Conservation (phyloP, 2,113 vertebrate species). For the Eulemur rufifrons region DNA sequence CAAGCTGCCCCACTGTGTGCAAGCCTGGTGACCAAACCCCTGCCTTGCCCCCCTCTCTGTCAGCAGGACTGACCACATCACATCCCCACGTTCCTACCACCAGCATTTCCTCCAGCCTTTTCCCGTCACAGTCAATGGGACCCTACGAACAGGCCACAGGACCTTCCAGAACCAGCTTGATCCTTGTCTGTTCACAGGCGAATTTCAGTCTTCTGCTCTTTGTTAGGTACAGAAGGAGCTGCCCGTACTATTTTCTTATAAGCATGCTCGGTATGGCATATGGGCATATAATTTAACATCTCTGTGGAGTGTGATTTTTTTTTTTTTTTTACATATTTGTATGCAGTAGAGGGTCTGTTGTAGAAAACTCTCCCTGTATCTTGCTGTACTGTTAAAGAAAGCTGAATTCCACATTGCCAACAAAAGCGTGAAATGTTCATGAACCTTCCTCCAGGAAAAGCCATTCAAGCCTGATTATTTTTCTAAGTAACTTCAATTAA, state of each 20-base stretch:
- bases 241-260: slow-evolving; percentile 82
- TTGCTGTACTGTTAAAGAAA: slow-evolving; percentile 81
- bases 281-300: slow-evolving; percentile 81
- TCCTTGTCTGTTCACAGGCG: slow-evolving; percentile 58
- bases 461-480: slow-evolving; percentile 90
- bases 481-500: slow-evolving; percentile 91
- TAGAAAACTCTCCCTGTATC: slow-evolving; percentile 82
- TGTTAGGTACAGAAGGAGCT: slow-evolving; percentile 82
- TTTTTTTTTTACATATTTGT: slow-evolving; percentile 82
- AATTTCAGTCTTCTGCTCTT: slow-evolving; percentile 74
- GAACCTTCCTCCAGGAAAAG: slow-evolving; percentile 85
- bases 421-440: slow-evolving; percentile 83
- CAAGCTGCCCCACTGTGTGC: not conserved
- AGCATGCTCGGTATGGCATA: slow-evolving; percentile 83
- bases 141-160: slow-evolving; percentile 49
- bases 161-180: slow-evolving; percentile 68
- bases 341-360: slow-evolving; percentile 83
- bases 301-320: slow-evolving; percentile 79
- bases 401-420: slow-evolving; percentile 84
- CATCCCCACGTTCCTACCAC: not conserved
- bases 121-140: not conserved
- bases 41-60: not conserved
- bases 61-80: slow-evolving; percentile 61
- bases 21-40: not conserved
- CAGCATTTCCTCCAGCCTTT: slow-evolving; percentile 41